A percentile compares a stretch with the other conserved stretches of the same genome.
Evolutionary conservation across 2,888 invertebrate species (phyloP).

Genomic region (Baronia brevicornis): DNA sequence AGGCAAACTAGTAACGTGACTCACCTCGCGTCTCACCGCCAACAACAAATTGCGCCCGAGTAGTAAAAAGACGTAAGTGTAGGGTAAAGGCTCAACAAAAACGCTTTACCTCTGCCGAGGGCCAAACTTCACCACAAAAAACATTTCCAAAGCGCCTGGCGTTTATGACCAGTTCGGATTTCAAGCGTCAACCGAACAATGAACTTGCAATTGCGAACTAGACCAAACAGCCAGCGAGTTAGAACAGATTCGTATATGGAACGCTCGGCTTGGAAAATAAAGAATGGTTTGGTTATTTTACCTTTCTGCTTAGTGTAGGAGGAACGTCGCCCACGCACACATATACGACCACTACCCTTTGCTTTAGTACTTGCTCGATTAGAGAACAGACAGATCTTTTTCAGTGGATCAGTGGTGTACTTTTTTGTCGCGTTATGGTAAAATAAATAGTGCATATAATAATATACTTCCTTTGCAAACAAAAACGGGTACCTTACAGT

Average conservation of each 20-base stretch:
- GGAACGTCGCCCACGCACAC: slow-evolving; percentile 41
- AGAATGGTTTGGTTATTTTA: slow-evolving; percentile 38
- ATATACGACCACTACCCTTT: slow-evolving; percentile 25
- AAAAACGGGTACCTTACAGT: no score
- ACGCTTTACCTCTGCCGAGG: slow-evolving; percentile 44
- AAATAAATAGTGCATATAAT: no score
- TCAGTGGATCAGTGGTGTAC: slow-evolving; percentile 4
- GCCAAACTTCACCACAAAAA: slow-evolving; percentile 53
- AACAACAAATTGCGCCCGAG: slow-evolving; percentile 60
- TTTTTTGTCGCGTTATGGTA: no score
- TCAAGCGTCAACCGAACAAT: slow-evolving; percentile 50
- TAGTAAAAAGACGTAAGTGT: slow-evolving; percentile 58
- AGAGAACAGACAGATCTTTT: slow-evolving; percentile 5
- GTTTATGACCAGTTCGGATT: slow-evolving; percentile 46
- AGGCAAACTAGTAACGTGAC: slow-evolving; percentile 56
- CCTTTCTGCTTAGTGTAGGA: slow-evolving; percentile 37
- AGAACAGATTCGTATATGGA: slow-evolving; percentile 50
- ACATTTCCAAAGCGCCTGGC: slow-evolving; percentile 43
- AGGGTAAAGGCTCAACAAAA: slow-evolving; percentile 50
- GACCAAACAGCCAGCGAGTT: slow-evolving; percentile 63
- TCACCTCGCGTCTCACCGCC: slow-evolving; percentile 70
- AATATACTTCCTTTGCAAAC: no score
- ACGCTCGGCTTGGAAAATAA: slow-evolving; percentile 40
- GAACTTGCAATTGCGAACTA: slow-evolving; percentile 72
- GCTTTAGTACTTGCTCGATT: slow-evolving; percentile 13